Evolutionary conservation across 2,113 vertebrate species (phyloP).

Genomic region (Echinops telfairi): DNA sequence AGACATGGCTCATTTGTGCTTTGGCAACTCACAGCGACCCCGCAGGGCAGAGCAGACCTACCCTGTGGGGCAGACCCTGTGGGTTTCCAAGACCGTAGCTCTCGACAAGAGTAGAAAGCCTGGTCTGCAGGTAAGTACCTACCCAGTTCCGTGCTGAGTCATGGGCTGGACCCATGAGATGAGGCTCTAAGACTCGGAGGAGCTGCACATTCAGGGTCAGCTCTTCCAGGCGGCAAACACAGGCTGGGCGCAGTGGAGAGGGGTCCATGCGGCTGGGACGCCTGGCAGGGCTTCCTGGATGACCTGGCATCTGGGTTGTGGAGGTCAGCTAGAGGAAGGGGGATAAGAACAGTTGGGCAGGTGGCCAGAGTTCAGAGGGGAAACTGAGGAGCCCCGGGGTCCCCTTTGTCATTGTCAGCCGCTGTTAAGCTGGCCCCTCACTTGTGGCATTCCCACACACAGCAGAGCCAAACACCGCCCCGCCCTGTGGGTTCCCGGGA

Average conservation of each 20-base stretch:
- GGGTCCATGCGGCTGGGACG: neutral
- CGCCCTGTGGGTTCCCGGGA: neutral
- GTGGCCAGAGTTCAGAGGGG: neutral
- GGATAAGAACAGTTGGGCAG: neutral
- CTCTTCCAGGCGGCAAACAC: neutral
- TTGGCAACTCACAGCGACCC: neutral
- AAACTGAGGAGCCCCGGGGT: neutral
- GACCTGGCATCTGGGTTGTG: neutral
- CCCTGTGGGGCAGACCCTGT: too few relatives aligned
- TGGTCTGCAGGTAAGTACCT: neutral
- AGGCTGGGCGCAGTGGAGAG: neutral
- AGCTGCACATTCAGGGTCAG: neutral
- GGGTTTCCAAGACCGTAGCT: too few relatives aligned
- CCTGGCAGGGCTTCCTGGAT: neutral
- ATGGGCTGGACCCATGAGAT: neutral
- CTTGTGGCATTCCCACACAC: neutral
- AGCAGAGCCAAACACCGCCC: neutral
- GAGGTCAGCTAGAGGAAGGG: neutral
- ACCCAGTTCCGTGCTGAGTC: neutral
- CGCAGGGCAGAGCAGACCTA: too few relatives aligned
- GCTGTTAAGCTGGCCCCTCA: neutral
- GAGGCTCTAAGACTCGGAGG: neutral
- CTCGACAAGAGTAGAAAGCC: too few relatives aligned
- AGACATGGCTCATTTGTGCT: neutral
- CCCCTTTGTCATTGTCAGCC: neutral